Evolutionary conservation across 2,113 vertebrate species (phyloP), one percentile per base, ranked within the genome.

Genomic region (Pygoscelis antarcticus): DNA sequence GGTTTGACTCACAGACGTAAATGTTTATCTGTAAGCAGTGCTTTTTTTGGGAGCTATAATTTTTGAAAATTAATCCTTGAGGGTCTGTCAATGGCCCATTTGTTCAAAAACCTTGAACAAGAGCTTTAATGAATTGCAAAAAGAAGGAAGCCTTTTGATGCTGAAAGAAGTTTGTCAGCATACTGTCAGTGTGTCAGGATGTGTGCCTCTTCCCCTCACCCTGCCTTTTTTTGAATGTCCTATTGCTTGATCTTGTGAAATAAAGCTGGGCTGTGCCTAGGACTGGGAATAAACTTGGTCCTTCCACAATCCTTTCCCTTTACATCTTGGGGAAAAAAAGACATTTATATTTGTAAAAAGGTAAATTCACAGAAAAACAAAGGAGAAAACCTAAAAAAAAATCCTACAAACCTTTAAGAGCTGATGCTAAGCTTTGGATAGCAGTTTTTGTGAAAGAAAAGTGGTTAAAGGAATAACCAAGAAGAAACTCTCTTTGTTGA

Each of bases 111-210:
- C 83, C 55, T 52, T 54, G 72, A 97, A 74, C 46, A 83, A 91
- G 72, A 88, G 78, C 82, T 97, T 96, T 91, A 81, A 89, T 76
- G 46, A 87, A 52, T 83, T 87, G 57, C 69, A 86, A 51, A 87
- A 86, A 81, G 70, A 58, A 83, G 76, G 76, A 75, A 85, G 44
- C 32, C 29, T 88, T 96, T 83, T 94, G 79, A 83, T 94, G 79
- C 89, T 93, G 71, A 64, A 87, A 85, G 47, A 80, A 88, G 62
- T 92, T 92, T 93, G 88, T 93, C 79, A 86, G 25, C n/a, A 54
- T 64, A 27, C 46, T 85, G 65, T 84, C 64, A 36, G 30, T 76
- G 65, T 78, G 75, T 91, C 87, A 93, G 58, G 66, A 76, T 85
- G 34, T 76, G 44, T 72, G 40, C 58, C 22, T 87, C 66, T 90